Base-by-base conservation (phyloP, 2,113 vertebrate genomes). In the Nesoenas mayeri region DNA sequence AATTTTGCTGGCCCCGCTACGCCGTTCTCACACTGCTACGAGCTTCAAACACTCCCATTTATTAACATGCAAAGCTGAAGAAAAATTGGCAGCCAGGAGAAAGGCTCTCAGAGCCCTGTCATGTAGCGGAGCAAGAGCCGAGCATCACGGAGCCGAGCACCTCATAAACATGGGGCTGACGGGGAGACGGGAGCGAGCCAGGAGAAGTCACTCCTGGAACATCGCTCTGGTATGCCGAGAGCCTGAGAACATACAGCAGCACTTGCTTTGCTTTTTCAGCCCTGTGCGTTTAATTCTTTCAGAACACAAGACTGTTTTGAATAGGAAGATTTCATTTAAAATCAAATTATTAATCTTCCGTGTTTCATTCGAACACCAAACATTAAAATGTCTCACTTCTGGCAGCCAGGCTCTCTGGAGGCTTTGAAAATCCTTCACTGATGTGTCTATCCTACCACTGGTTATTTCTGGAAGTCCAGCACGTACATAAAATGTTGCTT, bases 391-490 rank as follows among this genome's bases (percentile, higher is more conserved):
- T 12, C 79, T 51, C 71, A 5, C 3, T 34, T 56, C 69, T 58
- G 79, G 69, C 92, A 90, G 34, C 48, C 61, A 53, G 21, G 29
- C 20, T 80, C 85, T 48, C 86, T 54, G 79, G 64, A 48, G 86
- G 67, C 65, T 82, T 74, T 47, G 28, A 47, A 90, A 94, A 73
- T 24, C 82, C 28, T 38, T 86, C 10, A 16, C 73, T 78, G 88
- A 19, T 70, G 60, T 88, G 77, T 66, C 75, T 81, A 36, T 58
- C 83, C 85, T 10, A n/a, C 65, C 61, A 38, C 10, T 14, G 31
- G 79, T 40, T 81, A 82, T 93, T 96, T 84, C 83, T 88, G 85
- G 48, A 94, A 93, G 85, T n/a, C 67, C 82, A 80, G 85, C 64
- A 80, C 1, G 1, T 48, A 31, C 82, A 70, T 77, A 79, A 96